Conservation (phyloP, 2,888 invertebrate species). For the Chrysina gloriosa region DNA sequence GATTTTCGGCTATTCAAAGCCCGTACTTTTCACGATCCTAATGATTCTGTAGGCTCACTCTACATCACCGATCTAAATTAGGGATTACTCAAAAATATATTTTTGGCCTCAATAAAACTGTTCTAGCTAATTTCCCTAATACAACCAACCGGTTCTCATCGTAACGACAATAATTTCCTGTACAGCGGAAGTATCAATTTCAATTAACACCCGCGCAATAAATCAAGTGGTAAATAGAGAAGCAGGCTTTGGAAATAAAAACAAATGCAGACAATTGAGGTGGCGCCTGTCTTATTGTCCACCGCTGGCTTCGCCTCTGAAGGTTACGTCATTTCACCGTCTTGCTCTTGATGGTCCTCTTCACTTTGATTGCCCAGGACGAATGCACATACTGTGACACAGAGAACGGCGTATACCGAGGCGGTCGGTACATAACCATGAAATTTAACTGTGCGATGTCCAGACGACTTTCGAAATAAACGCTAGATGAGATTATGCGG, state of each 20-base stretch:
- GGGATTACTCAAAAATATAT: background rate
- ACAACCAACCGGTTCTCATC: background rate
- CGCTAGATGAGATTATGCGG: conserved; percentile 28
- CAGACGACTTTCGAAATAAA: conserved; percentile 34
- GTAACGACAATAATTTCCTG: conserved; percentile 40
- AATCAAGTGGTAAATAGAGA: conserved; percentile 64
- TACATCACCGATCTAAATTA: background rate
- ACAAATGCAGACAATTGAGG: conserved; percentile 63
- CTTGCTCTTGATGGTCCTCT: conserved; percentile 33
- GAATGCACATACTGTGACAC: background rate
- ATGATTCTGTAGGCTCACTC: no score
- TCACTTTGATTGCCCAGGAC: conserved; percentile 38
- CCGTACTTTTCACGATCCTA: no score
- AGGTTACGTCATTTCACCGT: conserved; percentile 43
- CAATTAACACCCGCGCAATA: conserved; percentile 63
- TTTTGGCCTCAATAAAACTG: background rate
- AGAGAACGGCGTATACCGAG: background rate
- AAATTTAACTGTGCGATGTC: conserved; percentile 26
- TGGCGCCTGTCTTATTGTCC: conserved; percentile 63
- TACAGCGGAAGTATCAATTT: conserved; percentile 63
- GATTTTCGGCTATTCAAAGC: no score
- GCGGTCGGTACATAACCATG: conserved; percentile 12
- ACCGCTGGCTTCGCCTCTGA: conserved; percentile 42
- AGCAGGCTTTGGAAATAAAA: conserved; percentile 61
- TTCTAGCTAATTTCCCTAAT: background rate